Evolutionary conservation across 2,888 invertebrate genomes (phyloP).

Genomic region (Copidosoma aretas): DNA sequence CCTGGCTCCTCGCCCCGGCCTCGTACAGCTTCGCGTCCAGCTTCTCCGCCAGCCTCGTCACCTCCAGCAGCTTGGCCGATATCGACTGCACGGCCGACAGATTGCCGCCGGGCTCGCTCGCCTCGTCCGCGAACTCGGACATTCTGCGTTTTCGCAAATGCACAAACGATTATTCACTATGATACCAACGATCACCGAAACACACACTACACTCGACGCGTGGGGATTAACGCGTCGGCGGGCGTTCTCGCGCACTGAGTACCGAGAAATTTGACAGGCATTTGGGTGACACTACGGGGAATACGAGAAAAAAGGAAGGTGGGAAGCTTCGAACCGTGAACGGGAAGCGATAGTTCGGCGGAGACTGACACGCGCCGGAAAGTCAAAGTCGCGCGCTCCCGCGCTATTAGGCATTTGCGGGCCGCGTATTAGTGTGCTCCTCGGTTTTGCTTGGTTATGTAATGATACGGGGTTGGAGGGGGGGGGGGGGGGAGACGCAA

Average conservation of each 20-base stretch:
- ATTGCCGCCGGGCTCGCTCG: constrained; percentile 57
- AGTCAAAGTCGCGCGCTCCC: constrained; percentile 20
- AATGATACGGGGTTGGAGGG: no score
- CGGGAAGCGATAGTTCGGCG: no score
- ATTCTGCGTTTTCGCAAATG: constrained; percentile 48
- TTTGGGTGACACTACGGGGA: no score
- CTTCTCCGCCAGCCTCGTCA: constrained; percentile 73
- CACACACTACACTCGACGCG: constrained; percentile 6
- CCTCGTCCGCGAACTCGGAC: constrained; percentile 47
- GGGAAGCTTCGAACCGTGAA: no score
- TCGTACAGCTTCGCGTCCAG: constrained; percentile 65
- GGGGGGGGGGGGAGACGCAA: neutral
- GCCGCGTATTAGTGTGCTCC: no score
- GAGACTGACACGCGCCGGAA: neutral
- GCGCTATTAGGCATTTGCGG: neutral
- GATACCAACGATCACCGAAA: neutral
- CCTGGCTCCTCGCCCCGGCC: constrained; percentile 57
- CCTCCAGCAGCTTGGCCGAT: constrained; percentile 70
- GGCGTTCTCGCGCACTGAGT: no score
- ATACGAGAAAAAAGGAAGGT: no score
- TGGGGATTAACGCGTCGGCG: no score
- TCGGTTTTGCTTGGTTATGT: no score
- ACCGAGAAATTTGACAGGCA: no score
- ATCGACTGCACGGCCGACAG: constrained; percentile 72
- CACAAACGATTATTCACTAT: no score